Evolutionary conservation across 2,113 vertebrate species (phyloP).

Genomic region (Megaceryle maxima): DNA sequence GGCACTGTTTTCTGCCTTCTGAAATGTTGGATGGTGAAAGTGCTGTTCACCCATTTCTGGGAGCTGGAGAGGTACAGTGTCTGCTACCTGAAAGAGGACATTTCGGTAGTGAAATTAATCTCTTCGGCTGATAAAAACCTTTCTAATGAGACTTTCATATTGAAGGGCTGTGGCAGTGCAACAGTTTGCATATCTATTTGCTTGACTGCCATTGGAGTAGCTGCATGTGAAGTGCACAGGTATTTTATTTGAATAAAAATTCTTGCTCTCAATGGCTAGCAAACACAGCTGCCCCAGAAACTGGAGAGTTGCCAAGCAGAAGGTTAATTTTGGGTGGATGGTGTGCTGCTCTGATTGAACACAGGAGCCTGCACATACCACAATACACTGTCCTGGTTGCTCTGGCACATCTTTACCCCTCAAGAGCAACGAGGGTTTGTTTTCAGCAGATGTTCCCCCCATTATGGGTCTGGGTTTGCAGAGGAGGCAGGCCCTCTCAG

Average conservation of each 20-base stretch:
- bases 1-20: neutral
- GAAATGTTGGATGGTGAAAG: neutral
- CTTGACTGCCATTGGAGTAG: neutral
- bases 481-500: neutral
- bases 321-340: neutral
- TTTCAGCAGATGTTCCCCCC: neutral
- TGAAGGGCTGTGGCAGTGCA: neutral
- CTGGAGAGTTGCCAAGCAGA: neutral
- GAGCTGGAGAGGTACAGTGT: neutral
- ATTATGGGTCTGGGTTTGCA: neutral
- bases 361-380: neutral
- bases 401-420: neutral
- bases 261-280: neutral
- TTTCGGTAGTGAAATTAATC: neutral
- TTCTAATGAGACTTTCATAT: neutral
- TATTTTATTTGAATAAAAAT: neutral
- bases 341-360: neutral
- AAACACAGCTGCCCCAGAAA: neutral
- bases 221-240: neutral
- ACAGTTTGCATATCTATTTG: neutral
- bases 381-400: neutral
- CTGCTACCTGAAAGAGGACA: neutral
- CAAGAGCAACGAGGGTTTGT: accelerated
- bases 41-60: accelerated
- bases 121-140: neutral